Evolutionary conservation across 1,140 invertebrate genomes (phyloP), one percentile per base, ranked within the genome.

Genomic region (Anastrepha ludens): DNA sequence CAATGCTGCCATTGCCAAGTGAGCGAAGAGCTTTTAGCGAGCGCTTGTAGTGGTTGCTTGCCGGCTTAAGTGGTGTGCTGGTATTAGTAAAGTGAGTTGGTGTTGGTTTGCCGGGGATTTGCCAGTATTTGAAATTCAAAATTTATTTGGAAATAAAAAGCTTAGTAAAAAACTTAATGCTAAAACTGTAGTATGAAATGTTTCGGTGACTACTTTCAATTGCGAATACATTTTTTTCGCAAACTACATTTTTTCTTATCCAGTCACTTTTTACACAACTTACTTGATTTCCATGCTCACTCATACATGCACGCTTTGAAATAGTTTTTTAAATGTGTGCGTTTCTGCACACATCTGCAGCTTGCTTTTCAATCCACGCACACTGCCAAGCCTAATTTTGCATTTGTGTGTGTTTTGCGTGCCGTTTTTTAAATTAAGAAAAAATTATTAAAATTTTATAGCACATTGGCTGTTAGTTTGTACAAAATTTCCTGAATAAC

Each of bases 31-130:
- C 74, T 81, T 81, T 81, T 55, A 1, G 17, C 11, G 64, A 8
- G 7, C 9, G 47, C 11, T 29, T 81, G 74, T 81, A 15, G 17
- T 81, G n/a, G 74, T 58, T 50, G 44, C 47, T 41, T 55, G 47
- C 47, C n/a, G 47, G 47, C 15, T 9, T 15, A 2, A 20, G 74
- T 1, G 6, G 17, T 50, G 74, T 29, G 74, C 2, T 8, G 0
- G 74, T 81, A 13, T n/a, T 81, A 13, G 39, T 47, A 17, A 15
- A 6, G 2, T 15, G 39, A 8, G 70, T 1, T 17, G 1, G 70
- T 44, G 39, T 74, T 13, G 2, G 74, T 81, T 58, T 81, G 74
- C 47, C 47, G 44, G 74, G 44, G 55, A 74, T 74, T 50, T 44
- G 70, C 44, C 13, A 2, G 11, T 1, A 67, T 67, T 67, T 41